These are phyloP conservation scores for Bubo bubo DNA, from an alignment of 2,113 vertebrate species.

Conservation along the genomic window DNA sequence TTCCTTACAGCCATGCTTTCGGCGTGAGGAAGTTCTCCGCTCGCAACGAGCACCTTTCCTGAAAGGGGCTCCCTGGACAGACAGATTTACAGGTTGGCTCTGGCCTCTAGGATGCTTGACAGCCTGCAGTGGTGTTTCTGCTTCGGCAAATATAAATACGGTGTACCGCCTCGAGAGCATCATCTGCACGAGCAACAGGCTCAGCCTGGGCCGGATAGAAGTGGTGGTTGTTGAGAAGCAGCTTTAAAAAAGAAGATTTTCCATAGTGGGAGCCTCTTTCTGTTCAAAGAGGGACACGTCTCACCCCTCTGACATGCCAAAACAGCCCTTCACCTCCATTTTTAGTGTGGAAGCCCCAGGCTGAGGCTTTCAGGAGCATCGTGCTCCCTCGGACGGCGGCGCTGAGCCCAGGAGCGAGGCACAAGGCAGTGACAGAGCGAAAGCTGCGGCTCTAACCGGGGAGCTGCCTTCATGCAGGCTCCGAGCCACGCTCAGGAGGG, in stretches of 20 bases:
- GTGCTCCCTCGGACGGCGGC: neutral
- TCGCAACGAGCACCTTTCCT: rapidly evolving
- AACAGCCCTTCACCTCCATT: rapidly evolving
- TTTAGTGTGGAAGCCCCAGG: neutral
- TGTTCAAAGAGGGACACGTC: rapidly evolving
- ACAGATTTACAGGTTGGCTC: rapidly evolving
- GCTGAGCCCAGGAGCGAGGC: neutral
- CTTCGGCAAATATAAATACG: rapidly evolving
- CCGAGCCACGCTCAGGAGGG: neutral
- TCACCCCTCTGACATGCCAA: rapidly evolving
- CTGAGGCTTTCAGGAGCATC: neutral
- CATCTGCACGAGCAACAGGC: neutral
- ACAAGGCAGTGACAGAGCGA: neutral
- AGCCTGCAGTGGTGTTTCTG: rapidly evolving
- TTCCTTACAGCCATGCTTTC: rapidly evolving
- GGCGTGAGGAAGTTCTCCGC: rapidly evolving
- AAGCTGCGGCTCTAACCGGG: neutral
- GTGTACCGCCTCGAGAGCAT: rapidly evolving
- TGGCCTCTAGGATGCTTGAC: neutral
- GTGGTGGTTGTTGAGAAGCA: rapidly evolving
- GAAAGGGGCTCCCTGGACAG: rapidly evolving
- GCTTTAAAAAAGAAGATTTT: neutral
- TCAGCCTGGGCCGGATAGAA: neutral
- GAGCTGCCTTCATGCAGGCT: neutral
- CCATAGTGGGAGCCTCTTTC: rapidly evolving